Evolutionary conservation across 1,140 invertebrate genomes (phyloP), one percentile per base, ranked within the genome.

Genomic region (Tetraneura akinire): DNA sequence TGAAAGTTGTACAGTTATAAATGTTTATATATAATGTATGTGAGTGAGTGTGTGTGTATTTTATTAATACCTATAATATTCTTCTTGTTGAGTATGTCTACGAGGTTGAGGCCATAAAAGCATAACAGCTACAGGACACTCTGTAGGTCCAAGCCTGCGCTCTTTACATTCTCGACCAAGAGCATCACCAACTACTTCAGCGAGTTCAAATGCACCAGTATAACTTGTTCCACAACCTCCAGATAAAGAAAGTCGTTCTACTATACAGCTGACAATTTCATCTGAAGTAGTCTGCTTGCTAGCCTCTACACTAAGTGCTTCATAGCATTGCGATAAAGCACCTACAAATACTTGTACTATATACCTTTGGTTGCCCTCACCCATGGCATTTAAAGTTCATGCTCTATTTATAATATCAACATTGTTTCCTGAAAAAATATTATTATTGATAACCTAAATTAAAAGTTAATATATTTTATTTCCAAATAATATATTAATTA

Each of bases 51-150:
- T n/a, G n/a, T n/a, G n/a, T 45, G 10, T 62, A 47, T 62, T 18
- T 62, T 3, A n/a, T 55, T 86, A n/a, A 82, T 85, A 88, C 88
- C 88, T 87, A 82, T 89, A 88, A 81, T 87, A 88, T 85, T 89
- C 87, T 83, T 88, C 87, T 80, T 88, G 87, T n/a, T 78, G 74
- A 60, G 74, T 78, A 10, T 78, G 51, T 3, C 55, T 78, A 62
- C 74, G 74, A 62, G 74, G 87, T 85, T 95, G 94, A 21, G 96
- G 96, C 96, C 96, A 98, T 11, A 98, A 87, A 83, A 96, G 88
- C 91, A 97, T 96, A 42, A 98, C 89, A 29, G 93, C 92, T 11
- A 97, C 95, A 1, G 96, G 96, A 84, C 92, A 95, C 85, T 98
- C 96, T 32, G 89, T 88, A 51, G 91, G 88, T 60, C 93, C 93